Evolutionary conservation across 2,888 invertebrate genomes (phyloP).

Genomic region (Andrena praecox): DNA sequence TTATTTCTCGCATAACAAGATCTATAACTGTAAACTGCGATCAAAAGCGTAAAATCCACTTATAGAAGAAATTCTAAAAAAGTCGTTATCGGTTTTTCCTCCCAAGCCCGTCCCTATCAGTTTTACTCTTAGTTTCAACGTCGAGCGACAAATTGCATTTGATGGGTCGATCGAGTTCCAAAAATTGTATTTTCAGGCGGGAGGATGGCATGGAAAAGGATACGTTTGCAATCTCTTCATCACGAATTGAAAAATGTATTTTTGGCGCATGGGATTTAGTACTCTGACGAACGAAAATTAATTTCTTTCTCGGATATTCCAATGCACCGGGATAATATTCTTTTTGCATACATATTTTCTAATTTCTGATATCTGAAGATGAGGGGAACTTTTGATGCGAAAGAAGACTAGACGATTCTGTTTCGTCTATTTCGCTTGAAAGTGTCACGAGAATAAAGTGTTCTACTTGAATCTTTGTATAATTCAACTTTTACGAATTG

Average conservation of each 20-base stretch:
- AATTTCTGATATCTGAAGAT: too few relatives aligned
- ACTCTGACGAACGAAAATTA: not conserved
- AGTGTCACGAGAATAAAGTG: too few relatives aligned
- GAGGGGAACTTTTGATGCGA: too few relatives aligned
- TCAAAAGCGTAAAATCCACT: conserved; percentile 53
- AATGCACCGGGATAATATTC: too few relatives aligned
- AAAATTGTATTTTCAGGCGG: conserved; percentile 46
- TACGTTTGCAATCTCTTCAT: not conserved
- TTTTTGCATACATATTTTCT: too few relatives aligned
- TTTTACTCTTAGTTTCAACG: conserved; percentile 55
- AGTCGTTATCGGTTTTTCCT: conserved; percentile 57
- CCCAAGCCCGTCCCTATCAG: conserved; percentile 35
- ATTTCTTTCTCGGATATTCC: not conserved
- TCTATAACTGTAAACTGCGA: conserved; percentile 32
- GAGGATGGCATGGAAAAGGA: conserved; percentile 22
- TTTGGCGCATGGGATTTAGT: not conserved
- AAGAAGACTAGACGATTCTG: too few relatives aligned
- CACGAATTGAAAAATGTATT: conserved; percentile 1
- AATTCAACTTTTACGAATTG: too few relatives aligned
- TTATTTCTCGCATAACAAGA: conserved; percentile 16
- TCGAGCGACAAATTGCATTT: conserved; percentile 48
- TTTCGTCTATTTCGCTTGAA: too few relatives aligned
- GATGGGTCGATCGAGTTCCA: conserved; percentile 45
- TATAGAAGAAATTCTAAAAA: conserved; percentile 51
- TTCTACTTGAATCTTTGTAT: too few relatives aligned